Conservation (phyloP, 2,113 vertebrate genomes). For the Ceyx margarethae region DNA sequence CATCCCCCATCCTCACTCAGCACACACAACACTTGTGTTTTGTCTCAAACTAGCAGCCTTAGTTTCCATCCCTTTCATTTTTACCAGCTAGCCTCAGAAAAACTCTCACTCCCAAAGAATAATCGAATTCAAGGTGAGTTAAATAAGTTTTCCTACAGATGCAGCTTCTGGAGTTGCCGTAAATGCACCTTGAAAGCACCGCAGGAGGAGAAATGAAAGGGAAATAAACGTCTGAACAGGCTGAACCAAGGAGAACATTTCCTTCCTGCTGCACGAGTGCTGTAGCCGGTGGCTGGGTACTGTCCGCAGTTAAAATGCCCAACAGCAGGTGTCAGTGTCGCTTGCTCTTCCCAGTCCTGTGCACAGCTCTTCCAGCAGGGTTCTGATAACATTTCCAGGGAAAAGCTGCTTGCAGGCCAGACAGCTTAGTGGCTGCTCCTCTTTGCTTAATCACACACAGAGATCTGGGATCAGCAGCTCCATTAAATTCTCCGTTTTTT, state of each 20-base stretch:
- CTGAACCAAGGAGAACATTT: background rate
- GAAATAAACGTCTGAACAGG: background rate
- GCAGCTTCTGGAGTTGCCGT: background rate
- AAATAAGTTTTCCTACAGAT: background rate
- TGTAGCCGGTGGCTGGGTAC: background rate
- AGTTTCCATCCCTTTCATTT: background rate
- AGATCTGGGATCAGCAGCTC: background rate
- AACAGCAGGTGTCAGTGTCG: constrained; percentile 47
- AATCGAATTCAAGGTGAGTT: background rate
- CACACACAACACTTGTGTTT: background rate
- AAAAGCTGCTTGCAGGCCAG: background rate
- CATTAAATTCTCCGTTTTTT: background rate
- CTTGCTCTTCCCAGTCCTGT: background rate
- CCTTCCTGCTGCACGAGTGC: background rate
- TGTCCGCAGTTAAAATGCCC: background rate
- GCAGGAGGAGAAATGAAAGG: background rate
- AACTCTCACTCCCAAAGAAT: background rate
- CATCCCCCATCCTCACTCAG: background rate
- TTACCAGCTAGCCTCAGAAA: background rate
- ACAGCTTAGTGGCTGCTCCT: background rate
- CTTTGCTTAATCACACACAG: background rate
- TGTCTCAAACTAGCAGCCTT: background rate
- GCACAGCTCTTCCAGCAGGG: background rate
- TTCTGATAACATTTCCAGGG: background rate
- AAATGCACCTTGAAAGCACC: background rate